Base-by-base conservation (phyloP, 1,140 invertebrate genomes). In the Neuroterus valhalla region DNA sequence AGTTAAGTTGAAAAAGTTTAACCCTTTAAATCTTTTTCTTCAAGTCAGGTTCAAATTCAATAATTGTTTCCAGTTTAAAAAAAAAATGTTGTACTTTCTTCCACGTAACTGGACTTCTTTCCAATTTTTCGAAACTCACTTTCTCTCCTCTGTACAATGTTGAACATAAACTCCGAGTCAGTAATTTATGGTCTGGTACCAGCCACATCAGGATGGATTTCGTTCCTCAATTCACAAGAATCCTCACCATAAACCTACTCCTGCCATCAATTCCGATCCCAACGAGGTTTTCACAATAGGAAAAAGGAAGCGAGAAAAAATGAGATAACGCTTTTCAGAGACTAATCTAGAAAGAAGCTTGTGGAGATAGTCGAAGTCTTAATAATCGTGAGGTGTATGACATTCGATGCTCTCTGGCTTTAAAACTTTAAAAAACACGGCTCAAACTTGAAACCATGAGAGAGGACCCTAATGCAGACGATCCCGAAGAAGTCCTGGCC, bases 381-480 rank as follows among this genome's bases (percentile, higher is more conserved):
- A 70, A 74, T 76, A 74, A 78, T 78, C 66, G 8, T 19, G 75
- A 72, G 74, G 74, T 73, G 76, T 78, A 76, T 72, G 73, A 72
- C 74, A 76, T 69, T 74, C 70, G 71, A 73, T 70, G 26, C 44
- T 74, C 75, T 12, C 68, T 66, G 70, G 69, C n/a, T n/a, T n/a
- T n/a, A n/a, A n/a, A n/a, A n/a, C n/a, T n/a, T n/a, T n/a, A n/a
- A n/a, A n/a, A n/a, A n/a, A n/a, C n/a, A n/a, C 74, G 78, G 78
- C 74, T 80, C 80, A 77, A 78, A 75, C 74, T 78, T 78, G 77
- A 78, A 78, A 74, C 70, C 76, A 75, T 81, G 80, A 82, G 81
- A 81, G 79, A 82, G 78, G 78, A 75, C 68, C 74, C 69, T 87
- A 82, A 87, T 86, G 82, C 79, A 87, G 82, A 85, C 74, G 72